phyloP scores from a whole-genome alignment of 2,797 vertebrate species.

The Lagodon rhomboides region DNA sequence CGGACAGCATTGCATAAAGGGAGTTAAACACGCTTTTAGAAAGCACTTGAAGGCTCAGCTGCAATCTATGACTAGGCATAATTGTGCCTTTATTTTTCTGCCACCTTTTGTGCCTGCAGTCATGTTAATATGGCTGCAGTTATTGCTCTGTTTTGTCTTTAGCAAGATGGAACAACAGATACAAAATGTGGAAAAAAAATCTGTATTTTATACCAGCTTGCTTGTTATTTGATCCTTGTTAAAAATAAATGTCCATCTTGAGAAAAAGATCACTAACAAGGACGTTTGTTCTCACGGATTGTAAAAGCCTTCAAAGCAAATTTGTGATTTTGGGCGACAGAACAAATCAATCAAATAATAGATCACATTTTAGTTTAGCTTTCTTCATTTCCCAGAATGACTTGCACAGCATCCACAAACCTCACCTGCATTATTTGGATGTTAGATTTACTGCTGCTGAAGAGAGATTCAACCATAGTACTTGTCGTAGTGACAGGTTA shows the following conservation, averaged over 20 bases:
- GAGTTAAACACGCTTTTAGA: slow-evolving; percentile 70
- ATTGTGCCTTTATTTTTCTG: slow-evolving; percentile 3
- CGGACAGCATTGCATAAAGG: slow-evolving; percentile 75
- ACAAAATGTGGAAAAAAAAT: background rate
- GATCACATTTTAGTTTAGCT: background rate
- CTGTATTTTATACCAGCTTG: background rate
- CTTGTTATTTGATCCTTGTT: background rate
- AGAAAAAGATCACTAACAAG: background rate
- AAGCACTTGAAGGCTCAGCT: slow-evolving; percentile 36
- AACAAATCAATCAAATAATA: too few relatives aligned
- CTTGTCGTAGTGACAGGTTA: background rate
- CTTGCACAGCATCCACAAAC: background rate
- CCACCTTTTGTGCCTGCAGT: slow-evolving; percentile 1
- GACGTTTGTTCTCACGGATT: background rate
- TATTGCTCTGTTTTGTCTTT: background rate
- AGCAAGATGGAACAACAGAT: background rate
- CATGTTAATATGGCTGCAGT: background rate
- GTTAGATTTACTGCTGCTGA: background rate
- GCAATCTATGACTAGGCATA: slow-evolving; percentile 49
- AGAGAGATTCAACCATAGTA: background rate
- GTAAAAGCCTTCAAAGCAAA: background rate
- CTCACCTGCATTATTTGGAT: background rate
- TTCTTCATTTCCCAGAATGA: background rate
- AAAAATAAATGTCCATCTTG: background rate
- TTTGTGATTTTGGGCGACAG: background rate